Evolutionary conservation across 2,888 invertebrate species (phyloP), one percentile per base, ranked within the genome.

Genomic region (Dioctria rufipes): DNA sequence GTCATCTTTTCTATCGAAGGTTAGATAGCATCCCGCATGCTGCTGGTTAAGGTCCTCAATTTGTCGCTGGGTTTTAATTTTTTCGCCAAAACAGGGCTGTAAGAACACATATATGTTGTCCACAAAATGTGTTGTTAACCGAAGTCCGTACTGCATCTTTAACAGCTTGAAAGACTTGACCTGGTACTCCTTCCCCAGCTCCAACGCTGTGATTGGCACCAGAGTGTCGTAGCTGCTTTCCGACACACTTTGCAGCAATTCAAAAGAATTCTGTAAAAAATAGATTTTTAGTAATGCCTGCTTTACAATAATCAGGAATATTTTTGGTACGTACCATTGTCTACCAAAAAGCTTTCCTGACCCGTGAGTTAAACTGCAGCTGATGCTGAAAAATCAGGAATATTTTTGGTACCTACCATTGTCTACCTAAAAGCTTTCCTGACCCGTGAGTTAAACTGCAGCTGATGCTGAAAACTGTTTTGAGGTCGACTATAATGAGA

Each of bases 41-140:
- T 58, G n/a, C 40, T 63, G 63, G n/a, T 63, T 63, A 4, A 63
- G 63, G 6, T 63, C 63, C 9, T 63, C 63, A 5, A 63, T 63
- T n/a, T 63, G 63, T 39, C 40, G 37, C 40, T 63, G 63, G 5
- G 63, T 63, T 39, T 63, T 63, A 25, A 63, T 63, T 63, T 63
- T 63, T 11, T 63, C 39, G 40, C 8, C 25, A 63, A 63, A 63
- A 5, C 63, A 4, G 5, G 63, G 63, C 40, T 6, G 63, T 39
- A 39, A 63, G 40, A 8, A 63, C 5, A 63, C 40, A 39, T 63
- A 63, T 4, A 37, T 63, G 63, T 39, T 39, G n/a, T 63, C 11
- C 11, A 11, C n/a, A 63, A 63, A 63, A 39, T 63, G 40, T 9
- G 11, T 11, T 6, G 11, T 63, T 8, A 63, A 6, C 3, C 63